Evolutionary conservation across 2,797 vertebrate species (phyloP), one percentile per base, ranked within the genome.

Genomic region (Triplophysa yarkandensis): DNA sequence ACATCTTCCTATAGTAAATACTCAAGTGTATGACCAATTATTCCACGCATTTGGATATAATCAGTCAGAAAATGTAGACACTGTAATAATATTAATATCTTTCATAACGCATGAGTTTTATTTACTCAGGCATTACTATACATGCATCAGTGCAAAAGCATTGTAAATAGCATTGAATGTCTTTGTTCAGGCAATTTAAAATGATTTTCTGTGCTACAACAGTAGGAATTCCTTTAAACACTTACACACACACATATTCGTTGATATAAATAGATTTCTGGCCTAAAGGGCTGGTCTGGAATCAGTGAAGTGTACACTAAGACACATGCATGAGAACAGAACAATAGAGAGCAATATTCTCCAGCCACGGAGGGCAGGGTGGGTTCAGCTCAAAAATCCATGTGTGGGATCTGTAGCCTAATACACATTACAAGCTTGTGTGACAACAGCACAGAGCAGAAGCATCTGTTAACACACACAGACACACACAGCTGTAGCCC

Each of bases 391-490:
- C 81, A 86, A 75, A 63, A 82, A 86, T 86, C 77, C 86, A 83
- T 6, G 84, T 8, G 83, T 86, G 85, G 81, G 83, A 85, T 80
- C 82, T 80, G 86, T 69, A 82, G 85, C 68, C 28, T 76, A 83
- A 86, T 84, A 76, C 77, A 87, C 80, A 87, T 89, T 77, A 73
- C 76, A 85, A 79, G 82, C 76, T 69, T 84, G 84, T 54, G 25
- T 16, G 66, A 62, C 73, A 55, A 67, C 36, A 11, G 36, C 36
- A 39, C 36, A 39, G 36, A 11, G 36, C 9, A 39, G 36, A 39
- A 39, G 11, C 3, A 39, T 39, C 36, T 39, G 36, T 11, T 39
- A 39, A 39, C 36, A 4, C 36, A 13, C 34, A 2, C 34, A 9
- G 1, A 13, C 34, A 60, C 52, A 64, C 66, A 64, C 28, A 46